Base-by-base conservation (phyloP, 2,113 vertebrate species). In the Amazona vittata region DNA sequence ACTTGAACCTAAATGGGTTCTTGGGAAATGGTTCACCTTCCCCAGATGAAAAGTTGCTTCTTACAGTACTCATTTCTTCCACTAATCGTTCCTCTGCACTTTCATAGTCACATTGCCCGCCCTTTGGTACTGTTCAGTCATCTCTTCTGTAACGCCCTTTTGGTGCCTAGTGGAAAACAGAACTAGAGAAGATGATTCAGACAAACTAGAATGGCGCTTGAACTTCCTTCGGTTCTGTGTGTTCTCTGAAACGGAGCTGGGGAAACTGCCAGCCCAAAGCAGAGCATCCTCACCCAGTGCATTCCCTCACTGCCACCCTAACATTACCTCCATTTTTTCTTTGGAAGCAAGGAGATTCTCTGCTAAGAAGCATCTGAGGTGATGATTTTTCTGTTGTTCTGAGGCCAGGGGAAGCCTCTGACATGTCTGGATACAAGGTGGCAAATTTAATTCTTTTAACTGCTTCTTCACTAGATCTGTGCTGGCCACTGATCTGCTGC, bases 321-420 rank as follows among this genome's bases (percentile, higher is more conserved):
- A 17, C 0, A 0, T 22, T 39, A 29, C 3, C 6, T 11, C 19
- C 1, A 3, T 50, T 70, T 46, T 83, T 19, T 7, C 13, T 35
- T 43, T 50, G 17, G 44, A 39, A 71, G 44, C 26, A 10, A 2
- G 18, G 25, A 50, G 50, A 65, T 35, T 26, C 18, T 26, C 22
- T 33, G 12, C 15, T 60, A 52, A 83, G 46, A 68, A 60, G 60
- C 57, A 82, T 19, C 52, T 9, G 24, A 63, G 53, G 10, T 46
- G 43, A 64, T n/a, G 33, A 60, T 47, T 86, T 88, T 67, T 67
- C 47, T 53, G 46, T 20, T 8, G 1, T 77, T 71, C 82, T 31
- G 57, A 92, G 49, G 13, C 43, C 44, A 57, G 62, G 28, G 19
- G 68, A 90, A 57, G 68, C 52, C 64, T 55, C 76, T 28, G 62